Evolutionary conservation across 2,113 vertebrate genomes (phyloP).

Genomic region (Forbesichthys agassizii): DNA sequence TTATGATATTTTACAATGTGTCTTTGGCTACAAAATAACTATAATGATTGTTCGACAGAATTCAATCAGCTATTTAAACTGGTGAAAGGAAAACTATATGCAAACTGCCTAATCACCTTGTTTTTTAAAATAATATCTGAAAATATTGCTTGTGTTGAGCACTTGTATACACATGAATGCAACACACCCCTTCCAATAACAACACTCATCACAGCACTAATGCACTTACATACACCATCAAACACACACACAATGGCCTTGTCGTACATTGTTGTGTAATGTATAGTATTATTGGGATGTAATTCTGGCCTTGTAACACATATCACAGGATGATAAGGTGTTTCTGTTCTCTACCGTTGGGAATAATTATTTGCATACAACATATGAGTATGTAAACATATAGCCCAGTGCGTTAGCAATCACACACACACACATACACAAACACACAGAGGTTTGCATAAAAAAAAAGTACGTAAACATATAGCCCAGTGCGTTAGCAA

Average conservation of each 20-base stretch:
- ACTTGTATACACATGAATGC: not conserved
- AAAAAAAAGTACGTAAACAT: slow-evolving; percentile 3
- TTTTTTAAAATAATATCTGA: no score
- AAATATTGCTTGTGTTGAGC: no score
- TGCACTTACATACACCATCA: not conserved
- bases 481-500: not conserved
- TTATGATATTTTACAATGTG: no score
- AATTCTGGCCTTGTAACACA: slow-evolving; percentile 3
- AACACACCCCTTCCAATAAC: not conserved
- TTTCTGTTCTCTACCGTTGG: slow-evolving; percentile 19
- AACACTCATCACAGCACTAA: not conserved
- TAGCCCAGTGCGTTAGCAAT: not conserved
- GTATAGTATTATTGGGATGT: slow-evolving; percentile 3
- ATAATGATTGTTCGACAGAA: no score
- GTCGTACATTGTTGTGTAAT: slow-evolving; percentile 11
- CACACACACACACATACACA: slow-evolving; percentile 6
- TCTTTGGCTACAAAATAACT: not conserved
- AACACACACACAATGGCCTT: not conserved
- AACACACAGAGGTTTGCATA: slow-evolving; percentile 1
- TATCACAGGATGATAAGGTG: slow-evolving; percentile 2
- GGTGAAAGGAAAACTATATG: no score
- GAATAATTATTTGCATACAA: slow-evolving; percentile 13
- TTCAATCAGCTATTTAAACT: no score
- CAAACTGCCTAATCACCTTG: no score
- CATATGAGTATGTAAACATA: slow-evolving; percentile 11